These are phyloP conservation scores for Pocota personata DNA, from an alignment of 2,888 invertebrate species.

Conservation along the genomic window DNA sequence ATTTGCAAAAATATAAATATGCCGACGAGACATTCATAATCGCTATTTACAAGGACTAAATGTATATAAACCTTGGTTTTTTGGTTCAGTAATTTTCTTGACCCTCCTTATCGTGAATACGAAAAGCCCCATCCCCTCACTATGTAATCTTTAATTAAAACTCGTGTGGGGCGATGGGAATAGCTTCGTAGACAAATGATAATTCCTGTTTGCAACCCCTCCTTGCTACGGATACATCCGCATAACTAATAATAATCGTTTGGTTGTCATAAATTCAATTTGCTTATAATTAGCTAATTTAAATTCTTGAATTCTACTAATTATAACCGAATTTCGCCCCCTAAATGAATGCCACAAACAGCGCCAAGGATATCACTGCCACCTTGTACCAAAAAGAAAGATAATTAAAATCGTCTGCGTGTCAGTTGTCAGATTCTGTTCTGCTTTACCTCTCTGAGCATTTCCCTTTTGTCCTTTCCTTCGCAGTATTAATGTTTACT, in stretches of 20 bases:
- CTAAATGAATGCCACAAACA: background rate
- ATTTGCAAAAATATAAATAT: background rate
- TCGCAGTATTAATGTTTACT: constrained; percentile 3
- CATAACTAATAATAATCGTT: constrained; percentile 4
- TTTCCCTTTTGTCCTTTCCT: background rate
- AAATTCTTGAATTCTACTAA: constrained; percentile 33
- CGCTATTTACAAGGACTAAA: background rate
- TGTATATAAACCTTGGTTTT: background rate
- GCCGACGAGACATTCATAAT: background rate
- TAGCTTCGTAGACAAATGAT: background rate
- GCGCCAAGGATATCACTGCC: constrained; percentile 7
- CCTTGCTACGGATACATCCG: too few species aligned
- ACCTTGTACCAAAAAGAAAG: background rate
- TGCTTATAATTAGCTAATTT: constrained; percentile 48
- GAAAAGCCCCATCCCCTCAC: background rate
- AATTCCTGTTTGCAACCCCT: background rate
- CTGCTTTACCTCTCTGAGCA: background rate
- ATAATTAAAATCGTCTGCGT: constrained; percentile 40
- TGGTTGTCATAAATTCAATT: constrained; percentile 27
- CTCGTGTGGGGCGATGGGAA: background rate
- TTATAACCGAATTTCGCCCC: background rate
- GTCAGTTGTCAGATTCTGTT: constrained; percentile 23
- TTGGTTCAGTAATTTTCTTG: background rate
- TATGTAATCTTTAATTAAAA: constrained; percentile 2
- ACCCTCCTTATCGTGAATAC: too few species aligned